phyloP scores from a whole-genome alignment of 2,888 invertebrate genomes.

The Sipha maydis region DNA sequence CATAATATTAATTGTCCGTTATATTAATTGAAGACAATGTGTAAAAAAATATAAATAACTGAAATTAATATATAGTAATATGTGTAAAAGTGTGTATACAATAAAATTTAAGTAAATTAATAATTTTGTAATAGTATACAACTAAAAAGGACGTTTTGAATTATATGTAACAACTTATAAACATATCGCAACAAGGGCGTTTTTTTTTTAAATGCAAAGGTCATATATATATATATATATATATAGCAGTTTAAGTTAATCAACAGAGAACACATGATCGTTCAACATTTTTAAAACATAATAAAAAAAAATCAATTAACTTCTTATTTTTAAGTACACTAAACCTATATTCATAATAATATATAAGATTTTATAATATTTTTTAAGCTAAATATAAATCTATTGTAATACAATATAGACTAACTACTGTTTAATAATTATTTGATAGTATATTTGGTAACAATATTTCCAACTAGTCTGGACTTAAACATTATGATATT shows the following conservation, averaged over 20 bases:
- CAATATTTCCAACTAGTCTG: slow-evolving; percentile 57
- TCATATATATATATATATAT: slow-evolving; percentile 35
- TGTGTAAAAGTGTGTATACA: slow-evolving; percentile 19
- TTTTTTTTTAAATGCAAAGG: slow-evolving; percentile 52
- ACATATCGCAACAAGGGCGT: slow-evolving; percentile 27
- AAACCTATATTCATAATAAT: slow-evolving; percentile 34
- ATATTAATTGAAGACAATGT: slow-evolving; percentile 8
- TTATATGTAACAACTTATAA: slow-evolving; percentile 30
- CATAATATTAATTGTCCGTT: neutral
- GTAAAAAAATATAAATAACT: slow-evolving; percentile 45
- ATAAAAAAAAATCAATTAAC: slow-evolving; percentile 53
- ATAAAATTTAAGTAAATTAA: slow-evolving; percentile 40
- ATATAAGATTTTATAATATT: slow-evolving; percentile 6
- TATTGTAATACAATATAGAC: slow-evolving; percentile 45
- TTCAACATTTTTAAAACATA: slow-evolving; percentile 47
- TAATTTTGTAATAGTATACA: slow-evolving; percentile 43
- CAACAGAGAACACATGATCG: slow-evolving; percentile 49
- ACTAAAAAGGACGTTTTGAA: slow-evolving; percentile 35
- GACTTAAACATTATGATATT: slow-evolving; percentile 53
- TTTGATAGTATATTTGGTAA: slow-evolving; percentile 60
- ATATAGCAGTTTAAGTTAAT: slow-evolving; percentile 48
- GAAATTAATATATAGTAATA: slow-evolving; percentile 37
- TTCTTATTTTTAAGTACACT: slow-evolving; percentile 54
- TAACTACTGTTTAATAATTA: slow-evolving; percentile 55
- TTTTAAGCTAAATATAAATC: slow-evolving; percentile 40